Conservation (phyloP, 1,140 invertebrate genomes). For the Zaprionus ghesquierei region DNA sequence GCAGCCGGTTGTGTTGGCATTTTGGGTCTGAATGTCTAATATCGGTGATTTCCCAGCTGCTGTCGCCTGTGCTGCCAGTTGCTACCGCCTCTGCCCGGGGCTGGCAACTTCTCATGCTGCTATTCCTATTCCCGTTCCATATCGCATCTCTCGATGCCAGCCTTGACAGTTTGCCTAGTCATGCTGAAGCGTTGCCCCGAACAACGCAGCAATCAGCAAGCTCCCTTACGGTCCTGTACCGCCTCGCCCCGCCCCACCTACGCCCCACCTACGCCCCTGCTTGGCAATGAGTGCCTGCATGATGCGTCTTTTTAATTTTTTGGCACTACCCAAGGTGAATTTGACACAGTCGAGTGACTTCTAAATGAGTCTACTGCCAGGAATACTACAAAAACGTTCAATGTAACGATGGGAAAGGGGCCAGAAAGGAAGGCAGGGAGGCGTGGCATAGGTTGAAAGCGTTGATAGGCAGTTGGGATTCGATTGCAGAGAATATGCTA, state of each 20-base stretch:
- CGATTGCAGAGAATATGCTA: background rate
- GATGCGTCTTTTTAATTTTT: conserved; percentile 5
- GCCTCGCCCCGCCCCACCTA: too few species aligned
- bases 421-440: background rate
- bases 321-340: conserved; percentile 6
- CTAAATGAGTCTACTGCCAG: background rate
- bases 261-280: background rate
- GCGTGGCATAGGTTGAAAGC: too few species aligned
- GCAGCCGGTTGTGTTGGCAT: conserved; percentile 2
- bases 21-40: conserved; percentile 20
- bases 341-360: conserved; percentile 6
- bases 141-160: background rate
- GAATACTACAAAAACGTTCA: background rate
- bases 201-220: conserved; percentile 23
- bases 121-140: background rate
- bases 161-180: conserved; percentile 50
- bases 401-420: background rate
- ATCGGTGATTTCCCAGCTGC: conserved; percentile 13
- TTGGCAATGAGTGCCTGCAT: background rate
- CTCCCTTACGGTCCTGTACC: too few species aligned
- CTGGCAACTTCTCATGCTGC: background rate
- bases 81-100: background rate
- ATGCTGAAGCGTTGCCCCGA: conserved; percentile 50
- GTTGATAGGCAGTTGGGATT: too few species aligned
- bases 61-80: background rate